A percentile compares a stretch with the other conserved stretches of the same genome.
These are phyloP conservation scores for Oryzias celebensis DNA, from an alignment of 2,113 vertebrate genomes.

Conservation along the genomic window DNA sequence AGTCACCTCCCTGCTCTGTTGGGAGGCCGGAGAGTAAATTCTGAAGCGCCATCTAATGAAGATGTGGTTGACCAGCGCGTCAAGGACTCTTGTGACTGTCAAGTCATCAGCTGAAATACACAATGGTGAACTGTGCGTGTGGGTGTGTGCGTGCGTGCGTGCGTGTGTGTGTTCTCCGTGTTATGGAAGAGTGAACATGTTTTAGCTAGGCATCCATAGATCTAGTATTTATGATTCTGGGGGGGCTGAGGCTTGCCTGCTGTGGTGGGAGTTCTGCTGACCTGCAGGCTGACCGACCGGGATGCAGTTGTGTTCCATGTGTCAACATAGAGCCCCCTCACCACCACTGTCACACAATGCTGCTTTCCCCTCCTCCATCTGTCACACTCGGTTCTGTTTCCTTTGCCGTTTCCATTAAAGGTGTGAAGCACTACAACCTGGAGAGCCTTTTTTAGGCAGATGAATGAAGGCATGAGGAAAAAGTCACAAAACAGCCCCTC, in stretches of 20 bases:
- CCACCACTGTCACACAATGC: slow-evolving; percentile 52
- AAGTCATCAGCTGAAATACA: slow-evolving; percentile 80
- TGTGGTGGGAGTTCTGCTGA: slow-evolving; percentile 77
- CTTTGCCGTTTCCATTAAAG: slow-evolving; percentile 73
- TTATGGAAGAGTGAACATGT: slow-evolving; percentile 67
- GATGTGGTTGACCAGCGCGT: slow-evolving; percentile 40
- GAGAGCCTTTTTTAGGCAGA: slow-evolving; percentile 66
- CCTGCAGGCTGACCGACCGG: slow-evolving; percentile 74
- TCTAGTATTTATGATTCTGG: slow-evolving; percentile 83
- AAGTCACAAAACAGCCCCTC: slow-evolving; percentile 67
- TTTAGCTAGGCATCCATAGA: slow-evolving; percentile 80
- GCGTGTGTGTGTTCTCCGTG: slow-evolving; percentile 68
- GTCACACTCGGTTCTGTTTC: slow-evolving; percentile 56
- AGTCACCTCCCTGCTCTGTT: slow-evolving; percentile 60
- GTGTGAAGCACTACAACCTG: slow-evolving; percentile 88
- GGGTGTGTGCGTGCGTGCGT: background rate
- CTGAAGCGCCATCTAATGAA: slow-evolving; percentile 37
- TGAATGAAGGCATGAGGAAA: slow-evolving; percentile 74
- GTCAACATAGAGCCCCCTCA: slow-evolving; percentile 23
- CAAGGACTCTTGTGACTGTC: slow-evolving; percentile 38
- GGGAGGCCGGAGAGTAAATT: slow-evolving; percentile 45
- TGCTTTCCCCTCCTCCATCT: slow-evolving; percentile 35
- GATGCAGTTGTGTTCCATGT: slow-evolving; percentile 61
- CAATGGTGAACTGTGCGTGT: slow-evolving; percentile 58
- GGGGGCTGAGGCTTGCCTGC: slow-evolving; percentile 73